Evolutionary conservation across 2,113 vertebrate species (phyloP).

Genomic region (Anoplopoma fimbria): DNA sequence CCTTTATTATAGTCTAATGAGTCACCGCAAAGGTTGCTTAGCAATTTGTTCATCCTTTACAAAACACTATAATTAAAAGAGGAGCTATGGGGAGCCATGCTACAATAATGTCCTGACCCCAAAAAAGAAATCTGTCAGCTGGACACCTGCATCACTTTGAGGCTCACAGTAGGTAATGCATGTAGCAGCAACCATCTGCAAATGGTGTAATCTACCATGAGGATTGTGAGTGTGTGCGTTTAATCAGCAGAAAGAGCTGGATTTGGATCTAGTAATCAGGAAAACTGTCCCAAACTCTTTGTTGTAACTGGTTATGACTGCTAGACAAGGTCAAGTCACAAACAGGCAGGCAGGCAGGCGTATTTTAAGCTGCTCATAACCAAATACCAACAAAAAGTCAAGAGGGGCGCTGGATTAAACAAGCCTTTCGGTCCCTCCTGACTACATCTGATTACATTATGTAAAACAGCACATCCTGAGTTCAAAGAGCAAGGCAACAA

Average conservation of each 20-base stretch:
- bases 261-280: constrained; percentile 64
- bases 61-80: constrained; percentile 32
- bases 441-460: constrained; percentile 74
- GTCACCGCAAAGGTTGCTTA: constrained; percentile 23
- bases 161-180: constrained; percentile 37
- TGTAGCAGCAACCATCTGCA: constrained; percentile 7
- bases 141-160: constrained; percentile 52
- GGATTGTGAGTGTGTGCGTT: constrained; percentile 15
- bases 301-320: constrained; percentile 68
- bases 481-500: constrained; percentile 70
- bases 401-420: constrained; percentile 53
- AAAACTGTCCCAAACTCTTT: constrained; percentile 48
- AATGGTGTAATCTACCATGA: constrained; percentile 31
- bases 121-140: constrained; percentile 32
- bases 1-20: constrained; percentile 28
- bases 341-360: constrained; percentile 51
- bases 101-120: constrained; percentile 23
- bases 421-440: constrained; percentile 67
- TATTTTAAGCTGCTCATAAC: constrained; percentile 72
- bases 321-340: constrained; percentile 68
- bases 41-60: constrained; percentile 30
- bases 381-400: constrained; percentile 59
- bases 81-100: neutral
- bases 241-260: constrained; percentile 54
- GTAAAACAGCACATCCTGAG: constrained; percentile 72